Evolutionary conservation across 1,140 invertebrate species (phyloP), one percentile per base, ranked within the genome.

Genomic region (Coelopa frigida): DNA sequence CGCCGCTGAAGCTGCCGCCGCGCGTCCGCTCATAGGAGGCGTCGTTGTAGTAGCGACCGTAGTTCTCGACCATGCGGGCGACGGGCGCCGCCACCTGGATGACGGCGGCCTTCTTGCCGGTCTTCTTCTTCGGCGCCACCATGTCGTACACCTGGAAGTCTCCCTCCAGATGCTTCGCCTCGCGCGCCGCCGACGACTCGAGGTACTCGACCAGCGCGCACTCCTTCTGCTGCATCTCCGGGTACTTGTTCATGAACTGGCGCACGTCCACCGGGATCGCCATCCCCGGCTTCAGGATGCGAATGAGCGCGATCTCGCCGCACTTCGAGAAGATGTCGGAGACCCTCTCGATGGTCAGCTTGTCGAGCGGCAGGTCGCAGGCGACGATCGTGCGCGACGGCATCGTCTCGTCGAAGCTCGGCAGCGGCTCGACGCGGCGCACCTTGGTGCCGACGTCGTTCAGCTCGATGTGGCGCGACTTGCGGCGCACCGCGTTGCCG

Each of bases 401-500:
- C 8, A 89, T 87, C 1, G 90, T 92, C 70, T 95, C 90, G 61
- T 94, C 90, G 67, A 87, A 87, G 21, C 84, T 81, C 5, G 92
- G 92, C 41, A 96, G 72, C 1, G 92, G 83, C 24, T 90, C 84
- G 12, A 84, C 71, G 35, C 93, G 78, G 10, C 91, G 73, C n/a
- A 96, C 76, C 63, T 96, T 96, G 0, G 90, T 95, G 18, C 89
- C 89, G 35, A 83, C 77, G 39, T 91, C 84, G 68, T 96, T 96
- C 12, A 97, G 82, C 72, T 94, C 83, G 24, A 97, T 75, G 51
- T 87, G 87, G 8, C 77, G 80, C 1, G 91, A 94, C 24, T 73
- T 75, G 7, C 78, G 74, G 48, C 78, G 75, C 47, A 95, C 72
- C 32, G 89, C 86, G 53, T 84, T 80, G 3, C 90, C 89, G 4